phyloP scores from a whole-genome alignment of 2,888 invertebrate genomes.

The Dioctria linearis region DNA sequence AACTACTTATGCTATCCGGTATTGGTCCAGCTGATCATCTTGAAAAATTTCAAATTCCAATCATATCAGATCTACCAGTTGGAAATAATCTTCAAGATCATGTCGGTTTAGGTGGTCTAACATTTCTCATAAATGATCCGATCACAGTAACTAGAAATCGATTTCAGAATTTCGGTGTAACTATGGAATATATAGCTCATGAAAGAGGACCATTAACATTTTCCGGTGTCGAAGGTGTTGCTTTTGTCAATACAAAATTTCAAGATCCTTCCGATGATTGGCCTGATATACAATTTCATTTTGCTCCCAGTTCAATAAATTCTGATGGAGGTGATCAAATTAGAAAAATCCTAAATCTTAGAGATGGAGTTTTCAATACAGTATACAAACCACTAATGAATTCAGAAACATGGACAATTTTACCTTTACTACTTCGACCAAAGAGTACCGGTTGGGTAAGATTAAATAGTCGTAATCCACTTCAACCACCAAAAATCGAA shows the following conservation, averaged over 20 bases:
- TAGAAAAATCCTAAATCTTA: slow-evolving; percentile 80
- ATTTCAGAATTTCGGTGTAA: slow-evolving; percentile 83
- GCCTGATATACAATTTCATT: slow-evolving; percentile 92
- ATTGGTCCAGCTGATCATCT: slow-evolving; percentile 86
- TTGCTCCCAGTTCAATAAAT: slow-evolving; percentile 87
- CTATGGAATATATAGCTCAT: slow-evolving; percentile 85
- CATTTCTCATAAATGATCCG: slow-evolving; percentile 86
- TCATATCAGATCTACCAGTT: slow-evolving; percentile 83
- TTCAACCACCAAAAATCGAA: slow-evolving; percentile 86
- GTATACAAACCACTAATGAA: slow-evolving; percentile 86
- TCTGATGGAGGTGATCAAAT: slow-evolving; percentile 88
- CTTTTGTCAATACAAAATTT: slow-evolving; percentile 89
- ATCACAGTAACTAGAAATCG: slow-evolving; percentile 84
- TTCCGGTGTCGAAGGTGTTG: slow-evolving; percentile 88
- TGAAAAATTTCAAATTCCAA: slow-evolving; percentile 79
- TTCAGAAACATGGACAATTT: slow-evolving; percentile 87
- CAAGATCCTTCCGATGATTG: slow-evolving; percentile 83
- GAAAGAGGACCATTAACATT: slow-evolving; percentile 88
- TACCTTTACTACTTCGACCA: slow-evolving; percentile 86
- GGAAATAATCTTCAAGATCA: slow-evolving; percentile 91
- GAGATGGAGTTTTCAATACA: slow-evolving; percentile 87
- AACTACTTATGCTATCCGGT: slow-evolving; percentile 92
- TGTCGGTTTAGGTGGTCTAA: slow-evolving; percentile 87
- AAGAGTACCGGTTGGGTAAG: slow-evolving; percentile 91
- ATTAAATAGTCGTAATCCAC: slow-evolving; percentile 85